Conservation (phyloP, 2,888 invertebrate species). For the Zhuqinia jingwanae region DNA sequence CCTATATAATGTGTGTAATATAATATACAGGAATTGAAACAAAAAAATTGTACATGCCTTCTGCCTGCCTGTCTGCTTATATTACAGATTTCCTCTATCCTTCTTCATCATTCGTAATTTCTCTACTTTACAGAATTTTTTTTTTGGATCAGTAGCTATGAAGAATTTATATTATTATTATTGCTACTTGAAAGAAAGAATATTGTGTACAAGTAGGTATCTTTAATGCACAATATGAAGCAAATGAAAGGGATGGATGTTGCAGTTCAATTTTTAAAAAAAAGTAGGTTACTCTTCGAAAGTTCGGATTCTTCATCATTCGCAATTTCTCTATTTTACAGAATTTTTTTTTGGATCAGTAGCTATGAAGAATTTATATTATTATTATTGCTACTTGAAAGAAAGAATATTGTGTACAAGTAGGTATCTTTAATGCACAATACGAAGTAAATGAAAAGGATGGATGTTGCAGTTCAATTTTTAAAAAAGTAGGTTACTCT, state of each 20-base stretch:
- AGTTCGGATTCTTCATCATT: not conserved
- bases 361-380: constrained; percentile 36
- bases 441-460: not conserved
- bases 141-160: constrained; percentile 27
- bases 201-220: not conserved
- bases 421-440: no score
- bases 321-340: no score
- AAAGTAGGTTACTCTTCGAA: constrained; percentile 37
- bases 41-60: no score
- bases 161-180: constrained; percentile 40
- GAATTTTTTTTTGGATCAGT: constrained; percentile 27
- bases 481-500: constrained; percentile 39
- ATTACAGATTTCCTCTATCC: no score
- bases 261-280: constrained; percentile 44
- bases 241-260: not conserved
- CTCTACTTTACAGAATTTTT: not conserved
- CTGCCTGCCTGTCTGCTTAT: not conserved
- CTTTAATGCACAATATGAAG: no score
- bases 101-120: not conserved
- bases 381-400: constrained; percentile 13
- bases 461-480: constrained; percentile 27
- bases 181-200: not conserved
- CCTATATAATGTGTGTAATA: no score
- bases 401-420: not conserved
- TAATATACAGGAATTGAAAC: not conserved